Percentiles rank a stretch among this genome's conserved stretches.
phyloP scores from a whole-genome alignment of 1,140 invertebrate species.

The Onthophagus taurus region DNA sequence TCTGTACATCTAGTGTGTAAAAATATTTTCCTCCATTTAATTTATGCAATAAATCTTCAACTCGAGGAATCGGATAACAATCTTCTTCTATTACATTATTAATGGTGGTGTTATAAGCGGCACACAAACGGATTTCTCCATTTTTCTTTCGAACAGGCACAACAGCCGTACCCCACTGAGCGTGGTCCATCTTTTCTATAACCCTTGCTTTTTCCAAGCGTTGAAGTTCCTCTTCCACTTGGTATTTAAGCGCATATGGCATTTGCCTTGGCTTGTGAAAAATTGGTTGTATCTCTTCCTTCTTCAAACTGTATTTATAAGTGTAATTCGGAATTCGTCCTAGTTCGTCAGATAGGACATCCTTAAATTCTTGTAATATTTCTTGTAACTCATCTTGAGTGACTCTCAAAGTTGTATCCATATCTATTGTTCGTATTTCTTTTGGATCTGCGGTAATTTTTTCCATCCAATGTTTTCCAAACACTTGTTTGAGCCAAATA shows the following conservation, averaged over 20 bases:
- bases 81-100: constrained; percentile 10
- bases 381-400: constrained; percentile 3
- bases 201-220: constrained; percentile 9
- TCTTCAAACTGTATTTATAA: constrained; percentile 1
- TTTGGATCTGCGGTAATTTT: no score
- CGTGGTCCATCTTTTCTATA: constrained; percentile 10
- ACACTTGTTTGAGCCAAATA: no score
- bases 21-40: constrained; percentile 21
- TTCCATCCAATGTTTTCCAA: no score
- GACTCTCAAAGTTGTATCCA: no score
- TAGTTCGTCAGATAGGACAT: constrained; percentile 7
- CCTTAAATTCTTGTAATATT: constrained; percentile 1
- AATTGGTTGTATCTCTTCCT: constrained; percentile 19
- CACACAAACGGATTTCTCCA: constrained; percentile 10
- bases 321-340: constrained; percentile 10
- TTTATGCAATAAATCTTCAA: constrained; percentile 15
- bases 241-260: constrained; percentile 20
- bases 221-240: constrained; percentile 21
- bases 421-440: no score
- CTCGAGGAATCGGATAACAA: constrained; percentile 9
- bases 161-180: constrained; percentile 11
- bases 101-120: constrained; percentile 5
- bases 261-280: constrained; percentile 23
- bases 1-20: constrained; percentile 24
- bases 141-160: constrained; percentile 8